A percentile compares a stretch with the other conserved stretches of the same genome.
phyloP scores from a whole-genome alignment of 2,888 invertebrate genomes.

The Sphaerophoria rueppellii region DNA sequence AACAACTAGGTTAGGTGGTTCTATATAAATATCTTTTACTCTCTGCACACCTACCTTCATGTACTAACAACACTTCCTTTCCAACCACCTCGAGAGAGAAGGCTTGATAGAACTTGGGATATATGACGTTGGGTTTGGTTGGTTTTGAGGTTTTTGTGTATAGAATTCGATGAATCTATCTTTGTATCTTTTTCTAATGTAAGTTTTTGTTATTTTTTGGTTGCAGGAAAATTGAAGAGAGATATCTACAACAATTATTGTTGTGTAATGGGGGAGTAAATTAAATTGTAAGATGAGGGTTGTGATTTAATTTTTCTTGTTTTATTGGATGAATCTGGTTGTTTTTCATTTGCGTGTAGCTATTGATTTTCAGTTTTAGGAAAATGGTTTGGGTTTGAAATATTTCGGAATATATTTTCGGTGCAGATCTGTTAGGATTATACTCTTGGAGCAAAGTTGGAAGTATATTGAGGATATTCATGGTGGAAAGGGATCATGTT shows the following conservation, averaged over 20 bases:
- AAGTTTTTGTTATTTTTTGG: not conserved
- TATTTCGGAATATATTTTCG: not conserved
- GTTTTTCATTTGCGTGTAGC: not conserved
- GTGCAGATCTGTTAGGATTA: no score
- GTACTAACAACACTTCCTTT: no score
- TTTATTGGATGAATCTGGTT: not conserved
- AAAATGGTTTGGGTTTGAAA: not conserved
- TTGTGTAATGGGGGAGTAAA: constrained; percentile 32
- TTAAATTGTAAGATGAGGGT: constrained; percentile 26
- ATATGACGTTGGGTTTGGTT: not conserved
- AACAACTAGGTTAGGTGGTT: constrained; percentile 64
- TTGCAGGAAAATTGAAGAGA: not conserved
- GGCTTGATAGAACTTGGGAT: no score
- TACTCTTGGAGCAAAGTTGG: no score
- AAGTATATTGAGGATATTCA: no score
- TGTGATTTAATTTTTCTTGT: constrained; percentile 34
- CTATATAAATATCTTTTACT: not conserved
- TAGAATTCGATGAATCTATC: constrained; percentile 11
- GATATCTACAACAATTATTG: constrained; percentile 18
- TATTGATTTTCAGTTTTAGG: not conserved
- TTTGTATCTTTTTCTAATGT: not conserved
- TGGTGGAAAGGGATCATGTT: no score
- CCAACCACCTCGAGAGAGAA: no score
- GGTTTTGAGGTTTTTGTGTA: constrained; percentile 5
- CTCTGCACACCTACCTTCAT: not conserved